Evolutionary conservation across 2,797 vertebrate genomes (phyloP), one percentile per base, ranked within the genome.

Genomic region (Brachyalestes nurse): DNA sequence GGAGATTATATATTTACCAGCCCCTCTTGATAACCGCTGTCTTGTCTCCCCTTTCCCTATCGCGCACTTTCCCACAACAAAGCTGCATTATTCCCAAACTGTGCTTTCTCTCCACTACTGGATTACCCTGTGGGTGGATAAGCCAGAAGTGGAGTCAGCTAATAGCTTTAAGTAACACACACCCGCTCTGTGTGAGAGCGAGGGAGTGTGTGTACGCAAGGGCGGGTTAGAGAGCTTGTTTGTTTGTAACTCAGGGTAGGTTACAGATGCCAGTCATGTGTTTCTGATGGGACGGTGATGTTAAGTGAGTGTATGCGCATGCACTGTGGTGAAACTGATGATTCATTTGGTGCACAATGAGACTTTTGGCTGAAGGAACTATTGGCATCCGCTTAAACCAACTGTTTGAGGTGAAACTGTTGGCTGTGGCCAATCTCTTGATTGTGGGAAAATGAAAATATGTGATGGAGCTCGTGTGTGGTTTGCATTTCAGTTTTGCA

Each of bases 1-100:
- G 79, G 84, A 89, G 80, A 88, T 88, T 80, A 88, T 86, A 83
- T 85, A 87, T 89, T 89, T 86, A 91, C 81, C 66, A 82, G 88
- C 80, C 75, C 84, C 85, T 84, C 72, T 88, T 88, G 81, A 89
- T 87, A 84, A 89, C 78, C 64, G 66, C 81, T 87, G 83, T 78
- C 72, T 87, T 87, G 81, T 82, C 76, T 86, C 78, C 77, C 65
- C n/a, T 76, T 86, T 80, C 80, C 64, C 75, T 87, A 88, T 81
- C 87, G 77, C 77, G 83, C 83, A 77, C 80, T 86, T 85, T 86
- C 83, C 77, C 85, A 86, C 78, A 84, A 87, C 83, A 88, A 87
- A 87, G 81, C 80, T 51, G 58, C 74, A 87, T 88, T 88, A 87
- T 90, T 87, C 83, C 77, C 80, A 62, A 83, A 78, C 79, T 72